Evolutionary conservation across 2,888 invertebrate genomes (phyloP), one percentile per base, ranked within the genome.

Genomic region (Morpho helenor): DNA sequence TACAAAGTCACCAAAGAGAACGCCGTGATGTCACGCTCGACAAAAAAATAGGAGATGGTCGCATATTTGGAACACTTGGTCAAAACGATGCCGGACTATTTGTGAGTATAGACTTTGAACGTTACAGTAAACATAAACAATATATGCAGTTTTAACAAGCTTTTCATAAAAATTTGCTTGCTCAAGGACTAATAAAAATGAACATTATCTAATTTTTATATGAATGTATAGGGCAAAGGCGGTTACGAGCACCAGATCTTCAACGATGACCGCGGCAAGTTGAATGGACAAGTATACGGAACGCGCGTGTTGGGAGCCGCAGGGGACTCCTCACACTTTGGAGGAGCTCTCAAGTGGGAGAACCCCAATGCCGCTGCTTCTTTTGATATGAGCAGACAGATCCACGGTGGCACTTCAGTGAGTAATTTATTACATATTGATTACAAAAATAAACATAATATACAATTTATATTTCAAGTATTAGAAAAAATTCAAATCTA

Each of bases 171-270:
- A 5, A 31, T 5, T 16, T 16, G 16, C 16, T 16, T 16, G 5
- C 3, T 31, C 0, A 3, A 31, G 5, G 31, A 31, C 31, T 31
- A 31, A 5, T 5, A 31, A 31, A 31, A 31, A 31, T 31, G 1
- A 31, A 31, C 2, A 31, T 31, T 31, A 2, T 31, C 5, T 31
- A 31, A 31, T 31, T 31, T 31, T 31, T 5, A 31, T 16, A 31
- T 31, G 4, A 3, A 4, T 6, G 54, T 56, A 16, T 65, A 85
- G 84, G 85, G 84, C 10, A 77, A 71, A 68, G 84, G 72, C 0
- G 86, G 83, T 2, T 86, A 86, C 64, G 75, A 78, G 50, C 78
- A 75, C 46, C 74, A 81, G 10, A 71, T 86, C 61, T 84, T 84
- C 71, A 70, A 86, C 53, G 84, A 85, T 60, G 49, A 75, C 7